These are phyloP conservation scores for Meloidogyne hapla DNA, from an alignment of 1,140 invertebrate genomes.

Conservation along the genomic window DNA sequence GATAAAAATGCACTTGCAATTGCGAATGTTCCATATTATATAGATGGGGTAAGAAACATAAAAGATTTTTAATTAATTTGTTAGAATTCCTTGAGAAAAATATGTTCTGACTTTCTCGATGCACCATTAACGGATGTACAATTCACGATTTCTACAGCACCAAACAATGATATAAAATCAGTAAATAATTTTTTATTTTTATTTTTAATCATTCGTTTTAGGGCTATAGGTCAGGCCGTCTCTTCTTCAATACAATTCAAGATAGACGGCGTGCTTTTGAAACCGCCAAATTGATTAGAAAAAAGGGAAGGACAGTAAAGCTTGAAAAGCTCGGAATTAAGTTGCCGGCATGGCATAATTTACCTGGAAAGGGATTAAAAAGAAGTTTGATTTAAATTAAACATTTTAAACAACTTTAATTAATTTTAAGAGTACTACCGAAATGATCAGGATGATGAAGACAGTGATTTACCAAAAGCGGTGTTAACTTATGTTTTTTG, in stretches of 20 bases:
- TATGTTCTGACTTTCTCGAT: background rate
- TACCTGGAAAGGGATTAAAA: background rate
- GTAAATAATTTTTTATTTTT: background rate
- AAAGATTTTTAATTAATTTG: background rate
- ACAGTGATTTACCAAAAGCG: background rate
- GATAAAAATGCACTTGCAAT: slow-evolving; percentile 16
- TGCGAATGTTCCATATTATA: slow-evolving; percentile 26
- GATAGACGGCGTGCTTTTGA: background rate
- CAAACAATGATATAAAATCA: background rate
- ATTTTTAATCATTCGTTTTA: background rate
- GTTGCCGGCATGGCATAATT: slow-evolving; percentile 12
- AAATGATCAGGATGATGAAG: background rate
- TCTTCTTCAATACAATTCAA: slow-evolving; percentile 14
- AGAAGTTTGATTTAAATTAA: background rate
- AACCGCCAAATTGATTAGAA: background rate
- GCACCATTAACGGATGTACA: background rate
- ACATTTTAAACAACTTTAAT: background rate
- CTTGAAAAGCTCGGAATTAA: slow-evolving; percentile 13
- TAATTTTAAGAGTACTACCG: background rate
- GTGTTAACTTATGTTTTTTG: background rate
- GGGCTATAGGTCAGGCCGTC: slow-evolving; percentile 16
- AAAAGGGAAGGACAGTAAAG: background rate
- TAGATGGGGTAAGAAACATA: slow-evolving; percentile 15
- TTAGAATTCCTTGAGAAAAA: background rate
- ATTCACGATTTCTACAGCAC: slow-evolving; percentile 2